Conservation (phyloP, 1,140 invertebrate genomes). For the Brachionus rubens region DNA sequence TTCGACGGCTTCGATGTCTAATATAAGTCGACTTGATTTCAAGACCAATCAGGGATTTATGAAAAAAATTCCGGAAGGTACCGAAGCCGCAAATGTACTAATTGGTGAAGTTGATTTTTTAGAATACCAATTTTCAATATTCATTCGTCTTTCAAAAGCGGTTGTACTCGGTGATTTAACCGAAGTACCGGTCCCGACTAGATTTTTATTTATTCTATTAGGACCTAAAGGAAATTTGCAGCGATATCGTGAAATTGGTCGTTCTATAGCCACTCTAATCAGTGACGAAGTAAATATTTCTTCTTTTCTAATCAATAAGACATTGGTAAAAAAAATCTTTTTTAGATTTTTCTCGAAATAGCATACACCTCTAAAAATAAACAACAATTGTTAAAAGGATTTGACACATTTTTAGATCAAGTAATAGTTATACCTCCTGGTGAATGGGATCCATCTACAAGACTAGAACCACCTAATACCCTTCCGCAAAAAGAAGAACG, state of each 20-base stretch:
- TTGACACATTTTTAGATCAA: constrained; percentile 89
- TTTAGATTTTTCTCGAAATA: constrained; percentile 70
- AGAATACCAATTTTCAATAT: constrained; percentile 77
- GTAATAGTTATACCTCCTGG: constrained; percentile 91
- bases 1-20: neutral
- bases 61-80: constrained; percentile 88
- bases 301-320: neutral
- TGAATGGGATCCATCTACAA: constrained; percentile 91
- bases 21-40: neutral
- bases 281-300: constrained; percentile 73
- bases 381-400: constrained; percentile 66
- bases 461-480: constrained; percentile 92
- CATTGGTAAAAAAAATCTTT: neutral
- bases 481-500: constrained; percentile 70
- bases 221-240: constrained; percentile 77
- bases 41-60: constrained; percentile 81
- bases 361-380: constrained; percentile 79
- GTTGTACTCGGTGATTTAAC: constrained; percentile 36
- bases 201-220: constrained; percentile 88
- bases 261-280: constrained; percentile 91
- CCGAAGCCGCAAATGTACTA: constrained; percentile 93
- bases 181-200: constrained; percentile 83
- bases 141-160: constrained; percentile 84
- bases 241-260: constrained; percentile 89
- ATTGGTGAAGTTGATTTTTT: constrained; percentile 90